These are phyloP conservation scores for Leptodactylus fallax DNA, from an alignment of 2,797 vertebrate genomes.

Conservation along the genomic window DNA sequence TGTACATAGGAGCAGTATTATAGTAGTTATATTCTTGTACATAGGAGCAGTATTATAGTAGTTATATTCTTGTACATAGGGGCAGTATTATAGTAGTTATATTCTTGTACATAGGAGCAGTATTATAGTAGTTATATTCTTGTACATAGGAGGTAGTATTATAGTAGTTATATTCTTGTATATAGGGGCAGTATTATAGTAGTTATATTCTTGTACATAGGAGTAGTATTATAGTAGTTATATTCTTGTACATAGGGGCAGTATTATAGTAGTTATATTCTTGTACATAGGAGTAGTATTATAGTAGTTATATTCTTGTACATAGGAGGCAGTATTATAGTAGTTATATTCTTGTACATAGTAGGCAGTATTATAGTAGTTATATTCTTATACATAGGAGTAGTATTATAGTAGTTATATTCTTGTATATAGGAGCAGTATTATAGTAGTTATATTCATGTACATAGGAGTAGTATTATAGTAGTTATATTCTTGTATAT, in stretches of 20 bases:
- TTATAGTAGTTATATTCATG: constrained; percentile 17
- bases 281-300: constrained; percentile 13
- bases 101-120: neutral
- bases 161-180: constrained; percentile 5
- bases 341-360: neutral
- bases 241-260: neutral
- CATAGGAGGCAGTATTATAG: neutral
- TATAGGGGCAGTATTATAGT: neutral
- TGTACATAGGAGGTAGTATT: neutral
- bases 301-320: constrained; percentile 9
- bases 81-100: neutral
- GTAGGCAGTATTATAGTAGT: neutral
- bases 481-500: constrained; percentile 3
- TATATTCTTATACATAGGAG: no score
- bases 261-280: constrained; percentile 2
- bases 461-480: neutral
- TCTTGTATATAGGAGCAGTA: neutral
- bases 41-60: constrained; percentile 1
- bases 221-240: neutral
- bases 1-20: neutral
- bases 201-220: neutral
- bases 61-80: neutral
- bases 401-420: neutral
- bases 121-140: constrained; percentile 9
- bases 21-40: no score